phyloP scores from a whole-genome alignment of 2,888 invertebrate species.

The Hipparchia sbordonii region DNA sequence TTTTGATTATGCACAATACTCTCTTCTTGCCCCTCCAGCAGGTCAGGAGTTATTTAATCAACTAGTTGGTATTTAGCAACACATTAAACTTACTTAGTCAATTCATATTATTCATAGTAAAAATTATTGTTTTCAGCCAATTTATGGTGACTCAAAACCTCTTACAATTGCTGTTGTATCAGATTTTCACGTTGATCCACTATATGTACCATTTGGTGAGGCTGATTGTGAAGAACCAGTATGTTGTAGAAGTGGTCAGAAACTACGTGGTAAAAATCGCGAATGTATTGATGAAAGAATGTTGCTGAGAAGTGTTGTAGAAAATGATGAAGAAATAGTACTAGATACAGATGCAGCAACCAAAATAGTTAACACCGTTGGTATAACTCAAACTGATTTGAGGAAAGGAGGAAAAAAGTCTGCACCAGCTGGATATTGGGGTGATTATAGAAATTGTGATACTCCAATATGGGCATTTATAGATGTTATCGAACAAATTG shows the following conservation, averaged over 20 bases:
- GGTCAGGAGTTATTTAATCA: too few species aligned
- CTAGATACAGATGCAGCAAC: conserved; percentile 52
- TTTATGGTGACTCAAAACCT: conserved; percentile 47
- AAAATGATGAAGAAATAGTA: conserved; percentile 48
- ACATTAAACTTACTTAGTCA: too few species aligned
- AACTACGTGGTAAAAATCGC: conserved; percentile 58
- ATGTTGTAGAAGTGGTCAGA: conserved; percentile 88
- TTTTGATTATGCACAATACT: not conserved
- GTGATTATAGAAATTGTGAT: conserved; percentile 91
- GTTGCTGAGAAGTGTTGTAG: conserved; percentile 50
- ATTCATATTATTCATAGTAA: not conserved
- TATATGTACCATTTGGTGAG: conserved; percentile 86
- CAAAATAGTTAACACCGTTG: not conserved
- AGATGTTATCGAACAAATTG: conserved; percentile 85
- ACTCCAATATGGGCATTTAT: conserved; percentile 86
- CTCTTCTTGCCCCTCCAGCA: not conserved
- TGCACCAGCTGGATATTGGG: conserved; percentile 89
- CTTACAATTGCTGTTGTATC: conserved; percentile 85
- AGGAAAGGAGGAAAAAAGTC: conserved; percentile 35
- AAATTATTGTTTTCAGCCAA: conserved; percentile 9
- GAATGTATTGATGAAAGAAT: conserved; percentile 29
- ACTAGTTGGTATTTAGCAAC: too few species aligned
- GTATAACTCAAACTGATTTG: not conserved
- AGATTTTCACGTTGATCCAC: conserved; percentile 91
- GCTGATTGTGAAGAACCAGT: conserved; percentile 88